Percentiles rank a stretch among this genome's conserved stretches.
Evolutionary conservation across 2,888 invertebrate genomes (phyloP).

Genomic region (Smittia sp.): DNA sequence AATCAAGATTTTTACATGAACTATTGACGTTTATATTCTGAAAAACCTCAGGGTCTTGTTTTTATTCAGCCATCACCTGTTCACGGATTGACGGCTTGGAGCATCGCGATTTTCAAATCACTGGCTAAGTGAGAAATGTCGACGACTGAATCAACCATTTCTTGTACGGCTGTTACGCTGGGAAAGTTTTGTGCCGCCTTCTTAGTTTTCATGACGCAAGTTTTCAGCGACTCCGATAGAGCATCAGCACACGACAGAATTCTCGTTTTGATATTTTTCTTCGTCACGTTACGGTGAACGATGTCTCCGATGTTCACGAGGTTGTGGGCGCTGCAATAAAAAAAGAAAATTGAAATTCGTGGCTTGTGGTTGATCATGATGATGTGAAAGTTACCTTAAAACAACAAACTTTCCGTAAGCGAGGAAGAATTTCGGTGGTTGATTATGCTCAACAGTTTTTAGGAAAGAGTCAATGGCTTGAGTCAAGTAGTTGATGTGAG

Average conservation of each 20-base stretch:
- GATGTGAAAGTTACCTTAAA: slow-evolving; percentile 52
- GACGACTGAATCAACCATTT: slow-evolving; percentile 89
- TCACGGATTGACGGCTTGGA: slow-evolving; percentile 60
- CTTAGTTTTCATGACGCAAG: slow-evolving; percentile 84
- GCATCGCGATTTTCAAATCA: slow-evolving; percentile 71
- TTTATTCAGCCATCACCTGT: too few relatives aligned
- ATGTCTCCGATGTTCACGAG: slow-evolving; percentile 93
- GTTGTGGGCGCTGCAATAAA: slow-evolving; percentile 75
- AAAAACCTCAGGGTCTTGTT: too few relatives aligned
- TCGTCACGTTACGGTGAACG: slow-evolving; percentile 79
- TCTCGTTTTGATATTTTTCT: slow-evolving; percentile 69
- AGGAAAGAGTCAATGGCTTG: slow-evolving; percentile 91
- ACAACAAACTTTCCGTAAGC: slow-evolving; percentile 94
- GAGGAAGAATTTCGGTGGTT: slow-evolving; percentile 89
- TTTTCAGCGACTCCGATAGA: slow-evolving; percentile 75
- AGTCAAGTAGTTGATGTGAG: slow-evolving; percentile 79
- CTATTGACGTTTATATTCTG: too few relatives aligned
- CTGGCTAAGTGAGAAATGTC: slow-evolving; percentile 80
- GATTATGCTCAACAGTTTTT: slow-evolving; percentile 85
- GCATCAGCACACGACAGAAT: slow-evolving; percentile 75
- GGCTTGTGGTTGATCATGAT: not conserved
- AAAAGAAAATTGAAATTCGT: not conserved
- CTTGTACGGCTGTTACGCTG: slow-evolving; percentile 83
- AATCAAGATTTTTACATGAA: too few relatives aligned
- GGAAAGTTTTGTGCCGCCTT: slow-evolving; percentile 90